Conservation (phyloP, 1,140 invertebrate genomes). For the Diachasmimorpha longicaudata region DNA sequence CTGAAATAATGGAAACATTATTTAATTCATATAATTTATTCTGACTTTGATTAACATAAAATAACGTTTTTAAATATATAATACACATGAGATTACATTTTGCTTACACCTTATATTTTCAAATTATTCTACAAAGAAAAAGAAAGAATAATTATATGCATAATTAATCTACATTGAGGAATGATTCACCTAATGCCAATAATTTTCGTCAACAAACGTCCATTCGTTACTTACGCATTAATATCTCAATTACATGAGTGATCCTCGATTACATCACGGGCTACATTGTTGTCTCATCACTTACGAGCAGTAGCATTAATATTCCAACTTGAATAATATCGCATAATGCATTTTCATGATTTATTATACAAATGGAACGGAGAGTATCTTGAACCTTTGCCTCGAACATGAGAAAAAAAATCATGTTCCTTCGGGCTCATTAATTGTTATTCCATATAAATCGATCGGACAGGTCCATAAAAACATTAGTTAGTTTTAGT, state of each 20-base stretch:
- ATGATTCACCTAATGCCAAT: constrained; percentile 28
- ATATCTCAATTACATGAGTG: not conserved
- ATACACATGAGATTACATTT: constrained; percentile 39
- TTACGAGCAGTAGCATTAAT: constrained; percentile 16
- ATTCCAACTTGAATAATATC: constrained; percentile 23
- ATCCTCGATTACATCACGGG: not conserved
- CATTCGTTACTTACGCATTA: constrained; percentile 8
- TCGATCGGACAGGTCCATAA: not conserved
- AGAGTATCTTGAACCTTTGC: constrained; percentile 25
- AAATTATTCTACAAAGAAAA: not conserved
- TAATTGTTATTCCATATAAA: not conserved
- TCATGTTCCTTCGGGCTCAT: not conserved
- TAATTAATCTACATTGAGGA: constrained; percentile 20
- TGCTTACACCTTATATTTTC: not conserved
- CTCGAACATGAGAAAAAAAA: not conserved
- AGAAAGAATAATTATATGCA: constrained; percentile 3
- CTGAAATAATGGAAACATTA: not conserved
- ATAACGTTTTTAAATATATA: constrained; percentile 42
- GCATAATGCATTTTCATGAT: constrained; percentile 34
- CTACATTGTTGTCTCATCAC: not conserved
- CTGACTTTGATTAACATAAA: constrained; percentile 41
- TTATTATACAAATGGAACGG: constrained; percentile 40
- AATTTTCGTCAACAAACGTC: constrained; percentile 12
- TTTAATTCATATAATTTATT: constrained; percentile 23
- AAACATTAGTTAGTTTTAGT: not conserved